Evolutionary conservation across 1,140 invertebrate genomes (phyloP), one percentile per base, ranked within the genome.

Genomic region (Ostrea edulis): DNA sequence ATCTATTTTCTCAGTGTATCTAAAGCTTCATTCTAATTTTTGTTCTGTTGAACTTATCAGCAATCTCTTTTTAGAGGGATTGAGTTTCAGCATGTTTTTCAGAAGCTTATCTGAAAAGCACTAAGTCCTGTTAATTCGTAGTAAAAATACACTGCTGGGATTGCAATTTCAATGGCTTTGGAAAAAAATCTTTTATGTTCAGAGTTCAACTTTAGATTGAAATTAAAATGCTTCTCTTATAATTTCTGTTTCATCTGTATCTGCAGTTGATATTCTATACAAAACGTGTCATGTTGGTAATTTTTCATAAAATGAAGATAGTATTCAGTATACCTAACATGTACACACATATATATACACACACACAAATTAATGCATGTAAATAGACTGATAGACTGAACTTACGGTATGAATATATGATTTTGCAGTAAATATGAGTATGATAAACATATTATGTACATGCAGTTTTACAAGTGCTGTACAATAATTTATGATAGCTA

Each of bases 1-100:
- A 77, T 77, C 68, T 35, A 20, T 62, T 62, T 62, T 17, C 55
- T 62, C 55, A 62, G 17, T 62, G 55, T 62, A 62, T 62, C 68
- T 35, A 14, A 77, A 77, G 68, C 25, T 35, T 77, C 11, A 77
- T 77, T 77, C 68, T 77, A 77, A 77, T 77, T 77, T 77, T 77
- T 77, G 68, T 77, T 77, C 68, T 77, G 68, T 77, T 77, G 68
- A 77, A 77, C 68, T 77, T 77, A 77, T 77, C 68, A 77, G 68
- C 68, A 77, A 77, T 77, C 68, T 77, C 68, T 77, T 77, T 77
- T 77, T 77, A 29, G 68, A 14, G 68, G 25, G 68, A 77, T 77
- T 29, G 68, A 77, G 29, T 77, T 77, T 77, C 68, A 77, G 68
- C 68, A 77, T 77, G 68, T 77, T 77, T 77, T 77, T 35, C 68